Percentiles rank a stretch among this genome's conserved stretches.
phyloP scores from a whole-genome alignment of 2,888 invertebrate genomes.

The Caenorhabditis sp. region DNA sequence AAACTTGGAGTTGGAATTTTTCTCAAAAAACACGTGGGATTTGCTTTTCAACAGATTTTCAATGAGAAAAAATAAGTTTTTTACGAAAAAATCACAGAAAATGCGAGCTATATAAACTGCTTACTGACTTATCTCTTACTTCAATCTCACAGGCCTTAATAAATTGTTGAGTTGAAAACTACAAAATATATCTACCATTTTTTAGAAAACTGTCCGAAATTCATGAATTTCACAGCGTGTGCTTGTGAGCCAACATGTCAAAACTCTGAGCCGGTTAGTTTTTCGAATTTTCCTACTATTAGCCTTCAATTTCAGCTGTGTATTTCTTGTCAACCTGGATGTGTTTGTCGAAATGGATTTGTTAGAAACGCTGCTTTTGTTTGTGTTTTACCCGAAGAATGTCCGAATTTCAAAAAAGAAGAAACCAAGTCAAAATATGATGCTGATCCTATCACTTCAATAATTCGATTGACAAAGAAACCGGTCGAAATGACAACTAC shows the following conservation, averaged over 20 bases:
- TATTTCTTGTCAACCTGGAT: slow-evolving; percentile 17
- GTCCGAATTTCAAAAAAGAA: background rate
- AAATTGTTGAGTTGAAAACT: too few species aligned
- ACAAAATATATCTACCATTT: background rate
- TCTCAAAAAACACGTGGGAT: too few species aligned
- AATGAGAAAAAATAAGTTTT: too few species aligned
- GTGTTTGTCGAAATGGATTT: slow-evolving; percentile 22
- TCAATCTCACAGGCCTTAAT: too few species aligned
- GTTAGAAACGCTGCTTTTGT: slow-evolving; percentile 1
- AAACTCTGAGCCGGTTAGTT: slow-evolving; percentile 13
- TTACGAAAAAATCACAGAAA: too few species aligned
- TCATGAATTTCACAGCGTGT: slow-evolving; percentile 1
- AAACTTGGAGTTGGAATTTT: too few species aligned
- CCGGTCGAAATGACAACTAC: background rate
- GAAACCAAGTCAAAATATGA: background rate
- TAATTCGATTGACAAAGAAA: background rate
- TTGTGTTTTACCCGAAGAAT: slow-evolving; percentile 6
- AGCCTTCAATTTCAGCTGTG: slow-evolving; percentile 9
- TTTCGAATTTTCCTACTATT: background rate
- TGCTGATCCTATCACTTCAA: background rate
- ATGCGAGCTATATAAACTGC: too few species aligned
- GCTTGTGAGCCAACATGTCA: slow-evolving; percentile 21
- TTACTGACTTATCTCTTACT: too few species aligned
- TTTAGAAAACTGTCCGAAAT: slow-evolving; percentile 7
- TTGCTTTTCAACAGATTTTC: too few species aligned